Conservation (phyloP, 2,113 vertebrate genomes). For the Syngnathoides biaculeatus region DNA sequence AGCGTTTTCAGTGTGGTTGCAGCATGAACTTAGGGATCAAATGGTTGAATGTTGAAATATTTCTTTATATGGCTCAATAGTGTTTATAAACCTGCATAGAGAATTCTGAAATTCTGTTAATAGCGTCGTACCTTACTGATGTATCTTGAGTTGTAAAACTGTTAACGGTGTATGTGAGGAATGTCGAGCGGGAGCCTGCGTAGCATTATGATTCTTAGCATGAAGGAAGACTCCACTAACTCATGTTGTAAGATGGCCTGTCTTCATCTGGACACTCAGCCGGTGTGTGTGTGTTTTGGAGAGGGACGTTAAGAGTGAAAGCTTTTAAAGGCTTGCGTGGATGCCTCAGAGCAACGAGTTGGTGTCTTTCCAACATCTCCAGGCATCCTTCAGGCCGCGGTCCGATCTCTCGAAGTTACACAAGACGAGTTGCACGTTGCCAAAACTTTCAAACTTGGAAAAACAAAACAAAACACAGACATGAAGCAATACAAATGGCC, state of each 20-base stretch:
- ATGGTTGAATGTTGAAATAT: too few species aligned
- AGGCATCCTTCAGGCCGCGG: background rate
- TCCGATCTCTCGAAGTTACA: slow-evolving; percentile 5
- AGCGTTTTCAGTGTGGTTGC: too few species aligned
- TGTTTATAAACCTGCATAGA: too few species aligned
- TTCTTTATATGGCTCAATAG: too few species aligned
- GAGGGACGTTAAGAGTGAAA: background rate
- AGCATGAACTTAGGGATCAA: background rate
- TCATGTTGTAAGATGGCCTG: slow-evolving; percentile 9
- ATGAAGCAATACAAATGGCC: background rate
- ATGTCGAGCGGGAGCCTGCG: slow-evolving; percentile 24
- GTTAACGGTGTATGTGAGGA: slow-evolving; percentile 16
- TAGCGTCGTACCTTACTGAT: background rate
- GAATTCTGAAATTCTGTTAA: background rate
- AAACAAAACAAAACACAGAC: background rate
- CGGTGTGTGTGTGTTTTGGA: slow-evolving; percentile 16
- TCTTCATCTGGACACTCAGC: slow-evolving; percentile 20
- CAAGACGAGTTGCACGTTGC: background rate
- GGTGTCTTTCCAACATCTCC: slow-evolving; percentile 19
- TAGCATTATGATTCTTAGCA: slow-evolving; percentile 13
- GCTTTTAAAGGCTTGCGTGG: background rate
- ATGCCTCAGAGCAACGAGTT: background rate
- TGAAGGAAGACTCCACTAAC: slow-evolving; percentile 13
- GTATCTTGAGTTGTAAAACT: background rate
- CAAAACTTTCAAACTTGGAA: background rate